Conservation (phyloP, 92 coral and sea anemone genomes). For the Montipora capitata region DNA sequence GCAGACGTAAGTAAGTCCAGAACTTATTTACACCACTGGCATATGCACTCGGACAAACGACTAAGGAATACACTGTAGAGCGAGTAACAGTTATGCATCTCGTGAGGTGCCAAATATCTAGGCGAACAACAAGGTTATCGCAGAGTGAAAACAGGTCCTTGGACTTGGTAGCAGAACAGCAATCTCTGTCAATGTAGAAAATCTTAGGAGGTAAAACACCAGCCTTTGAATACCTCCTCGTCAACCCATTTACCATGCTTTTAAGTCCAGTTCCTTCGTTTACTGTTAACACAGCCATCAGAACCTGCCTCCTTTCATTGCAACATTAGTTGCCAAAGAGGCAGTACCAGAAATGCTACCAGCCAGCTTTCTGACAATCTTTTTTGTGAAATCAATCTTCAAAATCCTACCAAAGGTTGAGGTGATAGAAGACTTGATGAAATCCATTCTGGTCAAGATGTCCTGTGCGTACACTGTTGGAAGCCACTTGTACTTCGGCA, state of each 20-base stretch:
- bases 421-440: conserved; percentile 33
- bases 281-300: conserved; percentile 46
- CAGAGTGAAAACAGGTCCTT: conserved; percentile 28
- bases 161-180: conserved; percentile 37
- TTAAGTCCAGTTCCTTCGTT: conserved; percentile 48
- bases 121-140: conserved; percentile 29
- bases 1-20: conserved; percentile 40
- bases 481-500: conserved; percentile 73
- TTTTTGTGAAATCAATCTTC: conserved; percentile 50
- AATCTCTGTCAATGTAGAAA: conserved; percentile 43
- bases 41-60: conserved; percentile 70
- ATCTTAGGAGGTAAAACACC: conserved; percentile 36
- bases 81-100: conserved; percentile 69
- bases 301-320: conserved; percentile 44
- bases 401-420: conserved; percentile 41
- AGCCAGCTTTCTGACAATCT: conserved; percentile 35
- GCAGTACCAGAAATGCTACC: conserved; percentile 50
- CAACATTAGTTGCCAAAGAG: conserved; percentile 54
- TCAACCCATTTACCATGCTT: conserved; percentile 26
- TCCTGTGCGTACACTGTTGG: conserved; percentile 59
- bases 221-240: conserved; percentile 28
- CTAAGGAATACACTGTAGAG: conserved; percentile 64
- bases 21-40: conserved; percentile 64
- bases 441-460: conserved; percentile 10
- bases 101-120: conserved; percentile 70